Conservation (phyloP, 2,113 vertebrate species). For the Cinclus cinclus region DNA sequence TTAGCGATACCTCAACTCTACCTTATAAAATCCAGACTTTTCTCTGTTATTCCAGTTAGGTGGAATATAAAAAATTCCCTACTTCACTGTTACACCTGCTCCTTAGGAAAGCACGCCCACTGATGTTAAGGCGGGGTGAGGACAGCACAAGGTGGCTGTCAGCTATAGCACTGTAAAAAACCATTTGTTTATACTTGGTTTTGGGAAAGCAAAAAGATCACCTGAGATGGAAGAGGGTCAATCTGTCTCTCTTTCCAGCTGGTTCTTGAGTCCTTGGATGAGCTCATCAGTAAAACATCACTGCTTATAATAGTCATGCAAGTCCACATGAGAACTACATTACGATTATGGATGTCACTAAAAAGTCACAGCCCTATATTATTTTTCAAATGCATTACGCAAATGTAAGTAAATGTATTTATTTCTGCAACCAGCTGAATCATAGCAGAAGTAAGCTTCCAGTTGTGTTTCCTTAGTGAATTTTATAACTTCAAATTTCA, state of each 20-base stretch:
- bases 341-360: background rate
- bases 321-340: rapidly evolving
- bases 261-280: background rate
- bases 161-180: background rate
- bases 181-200: background rate
- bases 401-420: background rate
- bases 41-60: background rate
- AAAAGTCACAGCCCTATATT: background rate
- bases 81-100: background rate
- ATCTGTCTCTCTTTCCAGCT: background rate
- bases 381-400: background rate
- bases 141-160: background rate
- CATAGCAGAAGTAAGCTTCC: background rate
- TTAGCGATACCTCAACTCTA: background rate
- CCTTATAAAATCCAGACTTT: background rate
- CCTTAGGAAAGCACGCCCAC: background rate
- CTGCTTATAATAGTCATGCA: background rate
- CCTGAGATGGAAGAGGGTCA: background rate
- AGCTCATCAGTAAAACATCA: background rate
- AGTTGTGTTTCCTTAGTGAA: background rate
- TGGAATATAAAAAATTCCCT: background rate
- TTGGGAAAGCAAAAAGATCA: background rate
- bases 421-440: background rate
- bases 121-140: background rate
- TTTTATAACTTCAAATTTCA: background rate